A percentile compares a stretch with the other conserved stretches of the same genome.
Conservation (phyloP, 2,888 invertebrate species). For the Epistrophe grossulariae region DNA sequence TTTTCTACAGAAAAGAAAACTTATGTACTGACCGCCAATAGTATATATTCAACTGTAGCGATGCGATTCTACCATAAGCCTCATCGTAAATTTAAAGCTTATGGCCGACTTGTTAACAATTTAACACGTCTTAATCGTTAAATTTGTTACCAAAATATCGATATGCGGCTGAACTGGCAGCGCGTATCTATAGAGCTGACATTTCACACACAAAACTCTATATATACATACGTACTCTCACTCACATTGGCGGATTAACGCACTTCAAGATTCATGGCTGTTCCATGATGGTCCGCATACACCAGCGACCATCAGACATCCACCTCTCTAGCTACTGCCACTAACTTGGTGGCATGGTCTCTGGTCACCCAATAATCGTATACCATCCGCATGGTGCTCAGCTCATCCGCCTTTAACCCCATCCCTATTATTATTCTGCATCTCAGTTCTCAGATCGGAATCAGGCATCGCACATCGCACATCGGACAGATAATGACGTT, state of each 20-base stretch:
- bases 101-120: slow-evolving; percentile 84
- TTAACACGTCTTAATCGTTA: slow-evolving; percentile 84
- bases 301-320: not conserved
- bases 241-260: slow-evolving; percentile 73
- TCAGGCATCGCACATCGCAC: slow-evolving; percentile 58
- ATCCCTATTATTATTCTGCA: slow-evolving; percentile 68
- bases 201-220: slow-evolving; percentile 61
- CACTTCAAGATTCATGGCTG: slow-evolving; percentile 69
- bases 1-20: slow-evolving; percentile 2
- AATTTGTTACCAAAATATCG: slow-evolving; percentile 80
- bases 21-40: slow-evolving; percentile 48
- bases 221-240: slow-evolving; percentile 52
- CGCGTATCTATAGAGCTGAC: slow-evolving; percentile 41
- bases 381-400: slow-evolving; percentile 55
- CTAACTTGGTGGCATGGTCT: slow-evolving; percentile 36
- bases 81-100: slow-evolving; percentile 83
- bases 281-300: slow-evolving; percentile 23
- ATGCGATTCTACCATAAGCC: slow-evolving; percentile 29
- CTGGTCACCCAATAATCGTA: slow-evolving; percentile 70
- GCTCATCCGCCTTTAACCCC: slow-evolving; percentile 71
- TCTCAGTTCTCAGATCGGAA: slow-evolving; percentile 50
- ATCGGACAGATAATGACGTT: slow-evolving; percentile 75
- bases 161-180: slow-evolving; percentile 35
- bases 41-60: slow-evolving; percentile 44
- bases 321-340: slow-evolving; percentile 48